Conservation (phyloP, 2,113 vertebrate species). For the human (Homo sapiens) region GRCh38 chr4:168184001-168184500, state of each 20-base stretch:
- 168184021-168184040: neutral
- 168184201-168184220: neutral
- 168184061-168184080: neutral
- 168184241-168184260: neutral
- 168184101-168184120: neutral
- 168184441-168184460: neutral
- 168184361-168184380: accelerated
- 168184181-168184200: neutral
- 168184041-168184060: neutral
- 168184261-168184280: neutral
- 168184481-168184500: no score
- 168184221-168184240: neutral
- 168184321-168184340: neutral
- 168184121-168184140: neutral
- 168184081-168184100: neutral
- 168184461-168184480: neutral
- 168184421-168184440: accelerated
- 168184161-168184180: neutral
- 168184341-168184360: accelerated
- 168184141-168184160: neutral
- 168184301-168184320: neutral
- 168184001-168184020: neutral
- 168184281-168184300: no score
- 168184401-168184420: accelerated
- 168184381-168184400: no score